Evolutionary conservation across 2,113 vertebrate species (phyloP), one percentile per base, ranked within the genome.

Genomic region (Elaphurus davidianus): DNA sequence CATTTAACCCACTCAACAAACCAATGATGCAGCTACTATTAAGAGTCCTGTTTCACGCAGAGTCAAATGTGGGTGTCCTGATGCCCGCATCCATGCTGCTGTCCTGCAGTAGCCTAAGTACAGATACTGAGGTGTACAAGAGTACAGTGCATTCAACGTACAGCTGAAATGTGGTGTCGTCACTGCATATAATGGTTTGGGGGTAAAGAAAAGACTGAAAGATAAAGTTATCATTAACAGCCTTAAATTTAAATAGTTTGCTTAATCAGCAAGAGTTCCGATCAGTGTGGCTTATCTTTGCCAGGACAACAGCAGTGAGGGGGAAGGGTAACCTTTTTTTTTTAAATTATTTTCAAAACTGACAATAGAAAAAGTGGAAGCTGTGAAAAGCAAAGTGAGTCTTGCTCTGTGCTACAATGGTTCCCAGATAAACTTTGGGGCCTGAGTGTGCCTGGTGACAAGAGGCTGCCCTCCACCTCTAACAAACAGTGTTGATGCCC

Each of bases 121-220:
- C 52, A 78, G 23, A n/a, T 1, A 25, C 13, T 14, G 27, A 82
- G 27, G 6, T 28, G 16, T 10, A 3, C 45, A 81, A 76, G 43
- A 47, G 8, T 0, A 43, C 4, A 28, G 36, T 1, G 16, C 0
- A 0, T 30, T 83, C 54, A 78, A n/a, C 5, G 1, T 76, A 67
- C 13, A 96, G 55, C n/a, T 83, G 59, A 62, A 89, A 50, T 15
- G 52, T 78, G 52, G 7, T 25, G 27, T 40, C 2, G 0, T 33
- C 74, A 3, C n/a, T 33, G n/a, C 23, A 62, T 74, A 3, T 33
- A 64, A 81, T 13, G 13, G 28, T 36, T 84, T 78, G 6, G 7
- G 15, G 12, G 19, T 55, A 94, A 91, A 94, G 45, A 87, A 96
- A 87, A 87, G 14, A 15, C 25, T 81, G 28, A 89, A 87, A 64